Percentiles rank a stretch among this genome's conserved stretches.
phyloP scores from a whole-genome alignment of 2,888 invertebrate genomes.

The Andrena praecox region DNA sequence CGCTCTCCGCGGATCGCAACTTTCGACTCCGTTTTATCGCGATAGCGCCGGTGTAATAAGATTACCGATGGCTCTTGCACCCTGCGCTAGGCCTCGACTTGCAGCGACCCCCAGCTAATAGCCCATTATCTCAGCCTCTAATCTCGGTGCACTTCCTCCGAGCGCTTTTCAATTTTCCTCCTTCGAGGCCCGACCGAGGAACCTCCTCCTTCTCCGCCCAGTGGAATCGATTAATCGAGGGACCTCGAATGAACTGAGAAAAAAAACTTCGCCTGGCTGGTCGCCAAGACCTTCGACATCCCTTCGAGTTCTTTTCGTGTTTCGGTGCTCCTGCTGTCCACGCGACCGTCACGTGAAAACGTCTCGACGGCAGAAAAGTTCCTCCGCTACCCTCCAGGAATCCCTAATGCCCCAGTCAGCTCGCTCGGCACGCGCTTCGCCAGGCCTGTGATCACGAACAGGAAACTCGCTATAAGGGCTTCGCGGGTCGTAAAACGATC shows the following conservation, averaged over 20 bases:
- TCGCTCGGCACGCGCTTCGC: no score
- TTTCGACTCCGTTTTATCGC: neutral
- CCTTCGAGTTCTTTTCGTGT: neutral
- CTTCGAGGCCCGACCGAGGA: constrained; percentile 20
- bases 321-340: neutral
- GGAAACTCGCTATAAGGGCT: neutral
- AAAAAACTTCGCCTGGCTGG: constrained; percentile 52
- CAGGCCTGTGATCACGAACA: neutral
- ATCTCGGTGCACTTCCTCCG: constrained; percentile 50
- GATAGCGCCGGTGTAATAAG: constrained; percentile 4
- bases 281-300: constrained; percentile 54
- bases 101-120: constrained; percentile 39
- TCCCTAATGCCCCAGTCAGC: neutral
- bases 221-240: constrained; percentile 68
- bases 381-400: constrained; percentile 15
- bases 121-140: constrained; percentile 62
- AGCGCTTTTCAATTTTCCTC: constrained; percentile 68
- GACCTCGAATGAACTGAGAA: constrained; percentile 40
- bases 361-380: constrained; percentile 41
- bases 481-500: neutral
- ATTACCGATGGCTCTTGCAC: constrained; percentile 6
- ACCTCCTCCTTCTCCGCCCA: constrained; percentile 5
- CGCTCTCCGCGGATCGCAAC: neutral
- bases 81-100: neutral
- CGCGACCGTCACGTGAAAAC: neutral